A percentile compares a stretch with the other conserved stretches of the same genome.
phyloP scores from a whole-genome alignment of 2,113 vertebrate species.

The Dicentrarchus labrax region DNA sequence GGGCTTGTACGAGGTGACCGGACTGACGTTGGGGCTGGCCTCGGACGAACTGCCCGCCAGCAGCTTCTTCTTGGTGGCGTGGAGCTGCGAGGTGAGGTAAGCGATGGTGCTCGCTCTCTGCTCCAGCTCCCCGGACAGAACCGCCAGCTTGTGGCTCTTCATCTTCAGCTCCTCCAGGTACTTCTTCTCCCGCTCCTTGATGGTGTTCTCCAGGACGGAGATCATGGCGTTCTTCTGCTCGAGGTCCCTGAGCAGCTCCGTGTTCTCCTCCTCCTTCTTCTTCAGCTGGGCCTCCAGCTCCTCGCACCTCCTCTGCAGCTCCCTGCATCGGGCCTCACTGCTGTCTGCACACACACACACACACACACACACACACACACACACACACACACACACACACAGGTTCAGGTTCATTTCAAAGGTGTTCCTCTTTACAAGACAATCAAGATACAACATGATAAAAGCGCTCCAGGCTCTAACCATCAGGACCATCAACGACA shows the following conservation, averaged over 20 bases:
- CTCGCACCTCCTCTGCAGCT: conserved; percentile 90
- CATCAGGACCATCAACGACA: too few relatives aligned
- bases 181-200: conserved; percentile 94
- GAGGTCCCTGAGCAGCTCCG: conserved; percentile 89
- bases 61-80: conserved; percentile 94
- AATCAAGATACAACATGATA: too few relatives aligned
- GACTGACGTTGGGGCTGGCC: conserved; percentile 88
- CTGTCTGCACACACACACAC: conserved; percentile 69
- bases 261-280: conserved; percentile 92
- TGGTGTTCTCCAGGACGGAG: conserved; percentile 94
- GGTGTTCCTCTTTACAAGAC: too few relatives aligned
- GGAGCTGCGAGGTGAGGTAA: conserved; percentile 96
- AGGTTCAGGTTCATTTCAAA: too few relatives aligned
- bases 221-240: conserved; percentile 95
- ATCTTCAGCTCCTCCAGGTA: conserved; percentile 98
- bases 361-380: neutral
- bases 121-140: conserved; percentile 95
- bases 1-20: conserved; percentile 88
- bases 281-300: conserved; percentile 94
- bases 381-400: too few relatives aligned
- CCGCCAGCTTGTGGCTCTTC: conserved; percentile 94
- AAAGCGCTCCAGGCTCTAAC: too few relatives aligned
- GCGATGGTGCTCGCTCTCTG: conserved; percentile 95
- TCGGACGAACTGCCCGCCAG: conserved; percentile 87
- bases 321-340: conserved; percentile 85